Evolutionary conservation across 2,113 vertebrate genomes (phyloP).

Genomic region (Sapayoa aenigma): DNA sequence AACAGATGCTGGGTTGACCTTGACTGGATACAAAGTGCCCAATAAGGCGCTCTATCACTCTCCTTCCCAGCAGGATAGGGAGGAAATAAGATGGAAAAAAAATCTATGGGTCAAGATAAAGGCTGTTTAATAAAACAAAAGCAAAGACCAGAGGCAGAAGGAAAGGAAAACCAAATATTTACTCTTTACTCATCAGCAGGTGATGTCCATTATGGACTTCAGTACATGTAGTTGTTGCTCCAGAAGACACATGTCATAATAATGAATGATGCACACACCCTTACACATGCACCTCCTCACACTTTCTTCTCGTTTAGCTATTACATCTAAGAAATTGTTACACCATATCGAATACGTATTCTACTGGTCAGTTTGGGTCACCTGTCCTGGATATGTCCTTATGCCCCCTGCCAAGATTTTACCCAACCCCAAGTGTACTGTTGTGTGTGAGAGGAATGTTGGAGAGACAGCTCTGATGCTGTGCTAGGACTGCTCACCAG

Average conservation of each 20-base stretch:
- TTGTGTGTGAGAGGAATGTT: neutral
- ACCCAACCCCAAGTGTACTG: neutral
- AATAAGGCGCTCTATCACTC: neutral
- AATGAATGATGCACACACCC: neutral
- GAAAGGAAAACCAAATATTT: neutral
- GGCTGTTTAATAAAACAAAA: neutral
- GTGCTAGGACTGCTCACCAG: neutral
- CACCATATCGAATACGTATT: neutral
- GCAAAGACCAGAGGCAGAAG: neutral
- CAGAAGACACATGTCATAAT: neutral
- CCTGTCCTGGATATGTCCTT: neutral
- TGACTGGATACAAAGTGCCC: neutral
- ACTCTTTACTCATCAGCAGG: neutral
- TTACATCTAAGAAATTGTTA: neutral
- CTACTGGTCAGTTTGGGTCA: fast-evolving
- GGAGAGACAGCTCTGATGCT: neutral
- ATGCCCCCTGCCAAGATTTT: neutral
- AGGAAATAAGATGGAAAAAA: neutral
- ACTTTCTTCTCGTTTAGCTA: neutral
- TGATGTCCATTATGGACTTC: neutral
- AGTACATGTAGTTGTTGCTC: neutral
- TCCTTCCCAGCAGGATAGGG: neutral
- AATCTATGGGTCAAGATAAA: neutral
- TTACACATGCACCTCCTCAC: too few relatives aligned
- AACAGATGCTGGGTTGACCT: neutral